Base-by-base conservation (phyloP, 2,797 vertebrate genomes). In the Sebastolobus alascanus region DNA sequence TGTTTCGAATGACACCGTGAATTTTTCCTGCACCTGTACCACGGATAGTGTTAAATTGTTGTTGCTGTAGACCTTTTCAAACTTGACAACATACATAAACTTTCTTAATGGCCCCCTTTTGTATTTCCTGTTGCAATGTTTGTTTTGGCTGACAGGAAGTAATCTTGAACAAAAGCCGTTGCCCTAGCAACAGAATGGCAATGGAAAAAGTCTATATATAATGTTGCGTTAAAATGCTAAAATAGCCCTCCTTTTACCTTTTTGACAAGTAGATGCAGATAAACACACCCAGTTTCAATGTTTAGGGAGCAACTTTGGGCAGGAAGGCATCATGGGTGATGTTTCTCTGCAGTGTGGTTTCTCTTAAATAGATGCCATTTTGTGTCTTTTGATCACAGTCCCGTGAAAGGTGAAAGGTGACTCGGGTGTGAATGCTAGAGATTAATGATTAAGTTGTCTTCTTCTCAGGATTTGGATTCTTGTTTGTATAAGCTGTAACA, bases 371-470 rank as follows among this genome's bases (percentile, higher is more conserved):
- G 64, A 35, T 50, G 60, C 37, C 33, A 38, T 35, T 40, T 22
- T 38, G 27, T 38, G 9, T 60, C 58, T 77, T 29, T 73, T 63
- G 70, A 61, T 70, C 66, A 50, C 58, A 25, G 13, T 50, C n/a
- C 20, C 22, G 8, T 63, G 73, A 84, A 61, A 37, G 37, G 40
- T 46, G 46, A 46, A 46, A 8, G 22, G 13, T 11, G 35, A 64
- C 38, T 66, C n/a, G n/a, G 2, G 16, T 54, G 33, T 68, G 13
- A 72, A 37, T n/a, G 54, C 54, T 50, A 20, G 4, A 80, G 66
- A 66, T 87, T 77, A 87, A 84, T 86, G 64, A 90, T 87, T 78
- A 80, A 75, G 20, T 67, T 9, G 46, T 69, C 65, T 66, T 55
- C 25, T 22, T 33, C 20, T 75, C 31, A 27, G 71, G 40, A 9